Base-by-base conservation (phyloP, 1,140 invertebrate genomes). In the Pararge aegeria region DNA sequence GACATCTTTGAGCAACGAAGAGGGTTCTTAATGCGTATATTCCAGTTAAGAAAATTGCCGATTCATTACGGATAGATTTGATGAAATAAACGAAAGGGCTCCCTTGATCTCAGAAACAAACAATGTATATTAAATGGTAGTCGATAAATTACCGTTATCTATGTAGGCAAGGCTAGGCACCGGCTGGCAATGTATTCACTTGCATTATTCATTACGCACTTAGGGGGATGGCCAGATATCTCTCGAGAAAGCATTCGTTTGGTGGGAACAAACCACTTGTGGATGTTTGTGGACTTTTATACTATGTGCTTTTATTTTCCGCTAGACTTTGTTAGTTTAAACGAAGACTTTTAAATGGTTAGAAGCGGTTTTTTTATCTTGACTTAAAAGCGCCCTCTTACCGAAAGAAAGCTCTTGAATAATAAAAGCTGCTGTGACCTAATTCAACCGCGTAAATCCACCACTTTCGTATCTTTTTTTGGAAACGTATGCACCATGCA, bases 201-300 rank as follows among this genome's bases (percentile, higher is more conserved):
- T 80, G 70, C 69, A 80, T 80, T 58, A 80, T 80, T 80, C 73
- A 79, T 71, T 34, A 48, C 62, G 42, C 66, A 74, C 74, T 71
- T 63, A 66, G 57, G 37, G 63, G 40, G 62, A 73, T 76, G 71
- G 75, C 68, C 69, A 21, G 42, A 10, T 20, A 55, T 27, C 40
- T 30, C 7, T 18, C 34, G 13, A 21, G 53, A 55, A 34, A 50
- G 30, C 13, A 29, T 42, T 48, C 27, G 38, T 24, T 66, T 65
- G 44, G 21, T 56, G 6, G 2, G 10, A 46, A 46, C 38, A 18
- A 46, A 46, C 42, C 42, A 46, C 42, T 46, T 50, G 48, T 50
- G 24, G 15, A 21, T 19, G 9, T 34, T 38, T 2, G 18, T 42
- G 15, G 46, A 40, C 38, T 40, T 40, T 40, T 40, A 40, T 40